phyloP scores from a whole-genome alignment of 2,113 vertebrate genomes.

The Ptyas mucosa region DNA sequence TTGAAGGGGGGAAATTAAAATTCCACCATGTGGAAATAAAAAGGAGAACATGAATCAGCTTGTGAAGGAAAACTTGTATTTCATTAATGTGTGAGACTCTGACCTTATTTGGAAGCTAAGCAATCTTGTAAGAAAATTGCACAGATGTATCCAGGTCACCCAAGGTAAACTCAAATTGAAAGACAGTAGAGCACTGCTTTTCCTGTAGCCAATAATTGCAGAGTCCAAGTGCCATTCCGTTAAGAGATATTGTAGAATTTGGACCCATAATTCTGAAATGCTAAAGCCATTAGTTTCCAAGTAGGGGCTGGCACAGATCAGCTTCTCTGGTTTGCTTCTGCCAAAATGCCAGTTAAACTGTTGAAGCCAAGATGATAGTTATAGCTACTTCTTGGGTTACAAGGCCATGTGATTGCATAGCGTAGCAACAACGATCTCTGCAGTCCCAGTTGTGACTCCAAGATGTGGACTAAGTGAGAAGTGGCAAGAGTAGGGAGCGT shows the following conservation, averaged over 20 bases:
- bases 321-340: neutral
- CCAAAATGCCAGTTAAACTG: neutral
- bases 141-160: neutral
- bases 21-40: slow-evolving; percentile 29
- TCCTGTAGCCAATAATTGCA: neutral
- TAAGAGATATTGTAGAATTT: neutral
- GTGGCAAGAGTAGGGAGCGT: neutral
- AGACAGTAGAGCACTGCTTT: neutral
- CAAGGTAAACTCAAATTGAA: neutral
- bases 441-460: neutral
- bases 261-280: neutral
- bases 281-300: neutral
- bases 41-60: neutral
- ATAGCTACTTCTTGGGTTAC: neutral
- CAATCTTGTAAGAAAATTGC: neutral
- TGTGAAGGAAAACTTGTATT: neutral
- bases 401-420: neutral
- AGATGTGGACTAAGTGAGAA: neutral
- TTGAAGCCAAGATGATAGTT: neutral
- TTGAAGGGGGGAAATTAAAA: neutral
- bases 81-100: neutral
- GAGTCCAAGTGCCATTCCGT: neutral
- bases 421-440: neutral
- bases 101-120: neutral
- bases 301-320: neutral